Evolutionary conservation across 2,113 vertebrate genomes (phyloP).

Genomic region (Protobothrops mucrosquamatus): DNA sequence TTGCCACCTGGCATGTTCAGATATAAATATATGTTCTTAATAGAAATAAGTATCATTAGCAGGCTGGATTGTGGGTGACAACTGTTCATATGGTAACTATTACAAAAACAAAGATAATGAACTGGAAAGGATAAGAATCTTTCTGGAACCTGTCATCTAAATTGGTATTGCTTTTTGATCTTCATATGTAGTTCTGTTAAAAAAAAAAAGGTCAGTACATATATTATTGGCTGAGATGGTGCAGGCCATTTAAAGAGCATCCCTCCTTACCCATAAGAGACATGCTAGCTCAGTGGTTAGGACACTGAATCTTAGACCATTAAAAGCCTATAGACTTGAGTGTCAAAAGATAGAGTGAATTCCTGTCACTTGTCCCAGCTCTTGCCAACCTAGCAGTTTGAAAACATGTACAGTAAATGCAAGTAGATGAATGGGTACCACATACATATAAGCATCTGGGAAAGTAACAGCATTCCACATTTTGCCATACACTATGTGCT

Average conservation of each 20-base stretch:
- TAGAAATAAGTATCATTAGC: neutral
- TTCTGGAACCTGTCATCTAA: neutral
- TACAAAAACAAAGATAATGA: neutral
- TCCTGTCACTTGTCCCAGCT: neutral
- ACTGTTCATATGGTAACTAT: neutral
- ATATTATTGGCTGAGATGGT: neutral
- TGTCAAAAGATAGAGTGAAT: neutral
- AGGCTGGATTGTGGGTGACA: neutral
- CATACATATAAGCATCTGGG: neutral
- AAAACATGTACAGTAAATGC: neutral
- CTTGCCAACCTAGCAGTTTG: neutral
- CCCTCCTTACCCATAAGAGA: neutral
- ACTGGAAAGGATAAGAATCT: neutral
- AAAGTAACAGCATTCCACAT: neutral
- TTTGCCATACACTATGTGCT: neutral
- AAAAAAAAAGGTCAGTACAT: neutral
- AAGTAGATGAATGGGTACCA: neutral
- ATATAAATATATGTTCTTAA: conserved; percentile 36
- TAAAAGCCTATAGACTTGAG: neutral
- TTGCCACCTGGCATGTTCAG: conserved; percentile 60
- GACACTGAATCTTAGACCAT: neutral
- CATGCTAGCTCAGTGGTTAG: neutral
- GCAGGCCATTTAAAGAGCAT: neutral
- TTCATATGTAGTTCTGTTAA: neutral
- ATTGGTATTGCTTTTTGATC: neutral